A percentile compares a stretch with the other conserved stretches of the same genome.
These are phyloP conservation scores for Bombus confusus DNA, from an alignment of 1,140 invertebrate species.

Conservation along the genomic window DNA sequence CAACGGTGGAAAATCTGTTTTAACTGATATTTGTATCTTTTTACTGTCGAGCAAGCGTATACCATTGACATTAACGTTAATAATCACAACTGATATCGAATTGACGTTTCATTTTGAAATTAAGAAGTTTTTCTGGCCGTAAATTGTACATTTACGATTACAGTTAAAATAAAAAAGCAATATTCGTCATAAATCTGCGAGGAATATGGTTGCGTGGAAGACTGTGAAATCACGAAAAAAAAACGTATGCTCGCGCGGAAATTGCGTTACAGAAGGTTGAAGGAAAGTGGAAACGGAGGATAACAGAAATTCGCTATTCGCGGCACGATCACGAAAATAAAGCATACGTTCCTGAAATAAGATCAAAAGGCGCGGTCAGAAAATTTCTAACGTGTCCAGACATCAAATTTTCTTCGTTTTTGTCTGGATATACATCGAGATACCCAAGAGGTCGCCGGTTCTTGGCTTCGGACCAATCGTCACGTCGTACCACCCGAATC, in stretches of 20 bases:
- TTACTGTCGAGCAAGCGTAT: background rate
- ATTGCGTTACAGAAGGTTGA: slow-evolving; percentile 23
- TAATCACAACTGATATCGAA: background rate
- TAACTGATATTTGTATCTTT: background rate
- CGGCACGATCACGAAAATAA: slow-evolving; percentile 48
- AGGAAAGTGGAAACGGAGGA: background rate
- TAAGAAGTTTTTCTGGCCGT: background rate
- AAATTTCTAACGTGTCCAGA: slow-evolving; percentile 64
- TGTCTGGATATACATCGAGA: slow-evolving; percentile 64
- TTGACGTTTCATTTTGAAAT: background rate
- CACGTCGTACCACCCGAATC: slow-evolving; percentile 70
- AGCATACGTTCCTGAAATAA: slow-evolving; percentile 51
- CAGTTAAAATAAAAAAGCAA: background rate
- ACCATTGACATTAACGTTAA: background rate
- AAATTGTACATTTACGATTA: background rate
- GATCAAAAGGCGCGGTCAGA: slow-evolving; percentile 49
- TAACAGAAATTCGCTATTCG: slow-evolving; percentile 29
- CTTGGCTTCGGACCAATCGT: slow-evolving; percentile 78
- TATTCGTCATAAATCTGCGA: background rate
- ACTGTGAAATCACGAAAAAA: background rate
- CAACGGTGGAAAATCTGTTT: background rate
- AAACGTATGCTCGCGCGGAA: slow-evolving; percentile 6
- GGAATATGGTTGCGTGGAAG: background rate
- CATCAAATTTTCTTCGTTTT: slow-evolving; percentile 63
- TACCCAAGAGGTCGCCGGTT: slow-evolving; percentile 64